Base-by-base conservation (phyloP, 1,140 invertebrate genomes). In the Conus betulinus region DNA sequence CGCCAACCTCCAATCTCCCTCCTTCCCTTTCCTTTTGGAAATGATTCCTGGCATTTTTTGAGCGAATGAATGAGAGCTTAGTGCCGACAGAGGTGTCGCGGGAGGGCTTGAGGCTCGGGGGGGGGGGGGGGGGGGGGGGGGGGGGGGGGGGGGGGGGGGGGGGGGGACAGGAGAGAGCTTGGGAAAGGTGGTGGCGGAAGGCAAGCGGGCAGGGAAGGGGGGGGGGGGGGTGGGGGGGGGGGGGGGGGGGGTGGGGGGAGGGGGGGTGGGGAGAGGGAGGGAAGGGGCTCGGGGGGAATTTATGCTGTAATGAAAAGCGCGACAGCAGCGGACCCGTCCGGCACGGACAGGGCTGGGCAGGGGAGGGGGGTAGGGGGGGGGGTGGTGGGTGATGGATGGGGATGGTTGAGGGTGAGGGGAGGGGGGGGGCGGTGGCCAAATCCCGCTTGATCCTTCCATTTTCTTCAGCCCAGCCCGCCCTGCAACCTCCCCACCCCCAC, bases 281-380 rank as follows among this genome's bases (percentile, higher is more conserved):
- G 8, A 15, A 84, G 63, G 7, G 60, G 86, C 52, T 53, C 25
- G 53, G 85, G 67, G 17, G 71, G 88, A 88, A 84, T 88, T 88
- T 88, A 88, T 88, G 88, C 88, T 78, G 88, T 88, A 88, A 88
- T 88, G 88, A 88, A 88, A 88, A 85, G 83, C 84, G 71, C 63
- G 71, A 74, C 60, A 74, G 71, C 67, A 52, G 23, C 63, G 57
- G 57, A 67, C 15, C 57, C 63, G 63, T 52, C 60, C 84, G n/a
- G 11, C 57, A 74, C 84, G 84, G 84, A 60, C 84, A 15, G 57
- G 57, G 57, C 39, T 39, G 39, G 39, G 39, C 39, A 39, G 39
- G 39, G 39, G 39, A 39, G 39, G 39, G 39, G 39, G 39, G 39
- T 39, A 3, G 39, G 39, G 39, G 39, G 39, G 3, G 39, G 39